Evolutionary conservation across 2,888 invertebrate genomes (phyloP).

Genomic region (Vannuccia rotundouncinata): DNA sequence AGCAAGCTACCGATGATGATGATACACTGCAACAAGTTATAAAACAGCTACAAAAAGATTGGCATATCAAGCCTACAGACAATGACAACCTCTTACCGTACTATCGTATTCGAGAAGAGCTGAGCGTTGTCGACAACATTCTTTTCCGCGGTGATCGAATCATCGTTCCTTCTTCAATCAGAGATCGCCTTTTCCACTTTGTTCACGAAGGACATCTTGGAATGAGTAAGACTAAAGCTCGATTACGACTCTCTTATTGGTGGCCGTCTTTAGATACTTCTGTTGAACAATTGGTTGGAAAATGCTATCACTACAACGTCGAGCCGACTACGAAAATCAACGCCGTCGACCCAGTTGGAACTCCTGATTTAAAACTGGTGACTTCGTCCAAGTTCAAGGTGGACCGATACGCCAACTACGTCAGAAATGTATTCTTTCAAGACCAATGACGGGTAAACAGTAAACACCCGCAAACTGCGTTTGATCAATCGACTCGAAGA

Average conservation of each 20-base stretch:
- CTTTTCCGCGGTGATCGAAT: slow-evolving; percentile 29
- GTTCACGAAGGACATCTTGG: slow-evolving; percentile 29
- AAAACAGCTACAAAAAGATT: slow-evolving; percentile 15
- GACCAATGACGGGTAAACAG: slow-evolving; percentile 21
- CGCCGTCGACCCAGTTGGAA: slow-evolving; percentile 13
- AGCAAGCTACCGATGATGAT: slow-evolving; percentile 19
- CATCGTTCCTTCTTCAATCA: slow-evolving; percentile 25
- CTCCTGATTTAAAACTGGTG: slow-evolving; percentile 3
- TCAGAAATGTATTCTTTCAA: slow-evolving; percentile 21
- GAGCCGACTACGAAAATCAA: slow-evolving; percentile 31
- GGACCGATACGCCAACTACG: slow-evolving; percentile 4
- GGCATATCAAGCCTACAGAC: slow-evolving; percentile 14
- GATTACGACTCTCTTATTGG: no score
- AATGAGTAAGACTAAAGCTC: slow-evolving; percentile 12
- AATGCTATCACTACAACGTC: neutral
- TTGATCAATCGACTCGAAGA: slow-evolving; percentile 18
- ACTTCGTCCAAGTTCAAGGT: neutral
- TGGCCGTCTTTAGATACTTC: slow-evolving; percentile 17
- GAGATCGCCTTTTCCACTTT: slow-evolving; percentile 16
- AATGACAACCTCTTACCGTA: slow-evolving; percentile 20
- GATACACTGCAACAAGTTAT: slow-evolving; percentile 17
- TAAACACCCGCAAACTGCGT: slow-evolving; percentile 32
- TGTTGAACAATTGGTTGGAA: neutral
- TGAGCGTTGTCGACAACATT: slow-evolving; percentile 18
- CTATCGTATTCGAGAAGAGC: slow-evolving; percentile 25